Evolutionary conservation across 2,113 vertebrate genomes (phyloP), one percentile per base, ranked within the genome.

Genomic region (Callipepla squamata): DNA sequence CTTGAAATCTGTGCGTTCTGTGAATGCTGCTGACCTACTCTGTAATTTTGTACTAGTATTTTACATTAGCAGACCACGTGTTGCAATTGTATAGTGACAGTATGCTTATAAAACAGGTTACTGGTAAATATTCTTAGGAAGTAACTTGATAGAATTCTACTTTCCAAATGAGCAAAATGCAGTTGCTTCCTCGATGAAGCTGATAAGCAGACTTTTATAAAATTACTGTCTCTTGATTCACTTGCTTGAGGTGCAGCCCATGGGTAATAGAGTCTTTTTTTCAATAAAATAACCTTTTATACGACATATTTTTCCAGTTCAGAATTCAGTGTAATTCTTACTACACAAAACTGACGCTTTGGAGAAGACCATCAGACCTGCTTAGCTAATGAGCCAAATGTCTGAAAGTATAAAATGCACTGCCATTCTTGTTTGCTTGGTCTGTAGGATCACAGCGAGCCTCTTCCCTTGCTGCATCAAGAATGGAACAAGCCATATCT

Each of bases 401-500:
- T 4, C 9, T 15, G 12, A 13, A 48, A 83, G 8, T 84, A 57
- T 44, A 61, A 75, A 86, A 69, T 57, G 38, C 32, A 23, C 21
- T 48, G 28, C 30, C 83, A 11, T 70, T 91, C 23, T 67, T 91
- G 70, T 69, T 72, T 87, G 6, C 32, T 82, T 89, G 34, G 6
- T 50, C 69, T 16, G 0, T 91, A 99, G 99, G 98, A 72, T 99
- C 99, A 34, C 98, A 96, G 67, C 97, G 98, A 63, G 98, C 99
- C 5, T 98, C 99, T 0, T 99, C 99, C 28, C 93, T 99, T 6
- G 99, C 99, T 12, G 98, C 98, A 23, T 99, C 99, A 15, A 98
- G 99, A 53, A 97, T 99, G 92, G 99, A 99, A 72, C 98, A 99
- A 48, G 99, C 98, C 82, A 98, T 99, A 97, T 99, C 99, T 0